Base-by-base conservation (phyloP, 2,888 invertebrate species). In the Chymomyza amoena region DNA sequence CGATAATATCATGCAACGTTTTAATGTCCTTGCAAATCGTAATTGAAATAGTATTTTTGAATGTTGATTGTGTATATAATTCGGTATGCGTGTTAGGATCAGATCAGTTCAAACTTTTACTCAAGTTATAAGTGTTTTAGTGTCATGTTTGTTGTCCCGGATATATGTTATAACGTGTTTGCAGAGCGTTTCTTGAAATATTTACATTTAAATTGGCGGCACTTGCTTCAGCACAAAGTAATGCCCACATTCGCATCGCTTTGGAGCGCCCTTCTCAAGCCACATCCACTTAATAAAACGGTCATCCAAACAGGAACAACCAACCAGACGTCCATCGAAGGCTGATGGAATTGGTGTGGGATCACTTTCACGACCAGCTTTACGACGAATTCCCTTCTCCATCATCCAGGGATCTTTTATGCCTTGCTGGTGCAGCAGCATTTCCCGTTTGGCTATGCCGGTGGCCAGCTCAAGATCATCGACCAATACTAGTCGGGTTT, bases 251-350 rank as follows among this genome's bases (percentile, higher is more conserved):
- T 96, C 97, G 91, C 99, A 99, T 80, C 98, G 95, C 89, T 96
- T 96, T 63, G 97, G 96, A 77, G 94, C 94, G 28, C 96, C 98
- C 92, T 95, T 94, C 91, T 98, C 95, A 81, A 99, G 92, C 96
- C 98, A 97, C 95, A 99, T 97, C 97, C 97, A 99, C 89, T 95
- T 96, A 78, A 98, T 94, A 69, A 94, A 93, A 18, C 97, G 94
- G 90, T 99, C 98, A 90, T 97, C 97, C 91, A 98, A 97, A 91
- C 99, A 99, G 90, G 98, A 93, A 91, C 99, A 99, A 67, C 99
- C 99, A 76, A 99, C 94, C 73, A 99, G 93, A 83, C 99, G 95
- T 59, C 96, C 95, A 66, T 96, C 96, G 80, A 96, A 97, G 78
- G 96, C 96, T 25, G 98, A 98, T 59, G 98, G 97, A 79, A 99